Evolutionary conservation across 2,113 vertebrate species (phyloP), one percentile per base, ranked within the genome.

Genomic region (Trachemys scripta): DNA sequence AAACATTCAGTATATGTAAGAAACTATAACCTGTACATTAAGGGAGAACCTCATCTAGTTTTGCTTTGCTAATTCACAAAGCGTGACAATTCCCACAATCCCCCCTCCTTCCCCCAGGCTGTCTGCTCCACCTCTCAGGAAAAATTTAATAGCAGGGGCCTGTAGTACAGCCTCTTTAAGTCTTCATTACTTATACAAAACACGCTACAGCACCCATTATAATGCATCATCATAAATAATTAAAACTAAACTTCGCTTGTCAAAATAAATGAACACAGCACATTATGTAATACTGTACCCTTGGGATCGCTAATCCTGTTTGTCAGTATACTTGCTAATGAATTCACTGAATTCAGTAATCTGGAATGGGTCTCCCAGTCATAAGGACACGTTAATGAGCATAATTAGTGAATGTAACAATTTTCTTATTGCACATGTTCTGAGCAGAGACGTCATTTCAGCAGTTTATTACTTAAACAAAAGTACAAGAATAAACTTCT

Each of bases 201-300:
- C 82, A 94, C 93, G 94, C 95, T 93, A 96, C 86, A 95, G 94
- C 93, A 93, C 90, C 92, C 72, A 84, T 94, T 96, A 92, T 49
- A 38, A 84, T 85, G 95, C 92, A 96, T 97, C 96, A 96, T 69
- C 95, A 95, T 96, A 94, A 96, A 90, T 98, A 97, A 98, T 97
- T 97, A 97, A 97, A 95, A 91, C 85, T 85, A 95, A 97, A 96
- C 87, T 1, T 14, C 94, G 96, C 92, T 96, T 97, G 96, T 95
- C 92, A 96, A 96, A 94, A 95, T 92, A 96, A 94, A 94, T 91
- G 93, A 97, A 88, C 4, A 2, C 0, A 0, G 82, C 81, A 81
- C 87, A 90, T 97, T 96, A 95, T 96, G 95, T 94, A 96, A 95
- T 3, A 6, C 29, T 0, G 1, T 90, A 95, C 79, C 76, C 93